A percentile compares a stretch with the other conserved stretches of the same genome.
Conservation (phyloP, 2,888 invertebrate genomes). For the Drosophila phalerata region DNA sequence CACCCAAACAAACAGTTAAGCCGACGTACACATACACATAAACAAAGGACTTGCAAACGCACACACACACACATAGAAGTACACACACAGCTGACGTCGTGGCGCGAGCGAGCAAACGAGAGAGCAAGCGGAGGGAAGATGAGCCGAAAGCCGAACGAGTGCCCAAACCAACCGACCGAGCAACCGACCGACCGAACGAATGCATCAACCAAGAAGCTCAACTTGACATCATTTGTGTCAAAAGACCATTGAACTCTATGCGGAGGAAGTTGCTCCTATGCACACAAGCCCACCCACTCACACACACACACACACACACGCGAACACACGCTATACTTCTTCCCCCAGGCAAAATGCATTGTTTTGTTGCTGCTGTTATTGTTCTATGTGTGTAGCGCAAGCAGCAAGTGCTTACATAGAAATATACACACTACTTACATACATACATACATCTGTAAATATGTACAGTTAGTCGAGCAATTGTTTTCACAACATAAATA, state of each 20-base stretch:
- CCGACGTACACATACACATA: conserved; percentile 25
- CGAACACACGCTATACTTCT: not conserved
- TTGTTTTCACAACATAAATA: not conserved
- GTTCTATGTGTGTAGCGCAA: conserved; percentile 21
- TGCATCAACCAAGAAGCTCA: conserved; percentile 70
- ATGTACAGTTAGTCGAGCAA: not conserved
- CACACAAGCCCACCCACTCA: conserved; percentile 5
- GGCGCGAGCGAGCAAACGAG: conserved; percentile 4
- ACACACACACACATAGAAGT: conserved; percentile 2
- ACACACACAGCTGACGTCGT: conserved; percentile 49
- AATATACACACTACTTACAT: conserved; percentile 21
- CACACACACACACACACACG: conserved; percentile 4
- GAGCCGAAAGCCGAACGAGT: conserved; percentile 39
- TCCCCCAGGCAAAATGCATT: conserved; percentile 22
- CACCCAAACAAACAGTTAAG: conserved; percentile 79
- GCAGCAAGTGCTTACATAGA: conserved; percentile 50
- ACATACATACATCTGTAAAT: not conserved
- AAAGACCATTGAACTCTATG: conserved; percentile 85
- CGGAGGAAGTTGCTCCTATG: conserved; percentile 53
- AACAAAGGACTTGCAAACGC: conserved; percentile 32
- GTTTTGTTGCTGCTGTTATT: conserved; percentile 40
- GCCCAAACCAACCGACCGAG: conserved; percentile 16
- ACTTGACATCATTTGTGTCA: conserved; percentile 85
- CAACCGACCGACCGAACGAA: conserved; percentile 31
- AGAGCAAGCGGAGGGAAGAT: not conserved